These are phyloP conservation scores for Leptoteleia sp. DNA, from an alignment of 1,140 invertebrate genomes.

Conservation along the genomic window DNA sequence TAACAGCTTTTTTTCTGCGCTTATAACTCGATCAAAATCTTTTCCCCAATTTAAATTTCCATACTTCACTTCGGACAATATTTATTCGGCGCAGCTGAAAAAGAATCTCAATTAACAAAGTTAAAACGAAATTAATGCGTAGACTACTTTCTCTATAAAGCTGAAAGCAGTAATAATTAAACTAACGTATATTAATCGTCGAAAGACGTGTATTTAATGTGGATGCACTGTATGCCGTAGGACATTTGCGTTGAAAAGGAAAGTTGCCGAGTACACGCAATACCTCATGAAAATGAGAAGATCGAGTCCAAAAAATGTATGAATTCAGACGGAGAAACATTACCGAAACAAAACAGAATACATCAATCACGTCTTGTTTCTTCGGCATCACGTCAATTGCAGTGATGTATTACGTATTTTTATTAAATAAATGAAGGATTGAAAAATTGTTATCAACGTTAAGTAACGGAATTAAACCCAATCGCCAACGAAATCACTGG, in stretches of 20 bases:
- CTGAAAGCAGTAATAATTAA: conserved; percentile 16
- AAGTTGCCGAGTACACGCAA: conserved; percentile 8
- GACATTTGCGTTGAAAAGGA: conserved; percentile 23
- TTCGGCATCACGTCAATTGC: background rate
- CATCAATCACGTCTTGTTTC: conserved; percentile 5
- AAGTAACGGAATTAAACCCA: too few species aligned
- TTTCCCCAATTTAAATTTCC: background rate
- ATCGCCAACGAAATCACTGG: too few species aligned
- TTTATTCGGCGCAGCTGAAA: background rate
- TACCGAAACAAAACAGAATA: conserved; percentile 6
- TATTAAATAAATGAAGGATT: too few species aligned
- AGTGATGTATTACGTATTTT: too few species aligned
- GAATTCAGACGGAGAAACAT: conserved; percentile 2
- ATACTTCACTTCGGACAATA: background rate
- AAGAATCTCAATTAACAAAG: conserved; percentile 2
- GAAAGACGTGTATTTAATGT: background rate
- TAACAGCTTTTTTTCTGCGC: too few species aligned
- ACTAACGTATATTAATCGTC: conserved; percentile 19
- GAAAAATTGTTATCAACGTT: too few species aligned
- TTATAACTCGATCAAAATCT: too few species aligned
- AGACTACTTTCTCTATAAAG: conserved; percentile 14
- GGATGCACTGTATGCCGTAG: background rate
- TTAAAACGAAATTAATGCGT: background rate
- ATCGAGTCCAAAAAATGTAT: conserved; percentile 7
- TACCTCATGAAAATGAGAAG: conserved; percentile 18